Evolutionary conservation across 2,113 vertebrate genomes (phyloP), one percentile per base, ranked within the genome.

Genomic region (Cebidichthys violaceus): DNA sequence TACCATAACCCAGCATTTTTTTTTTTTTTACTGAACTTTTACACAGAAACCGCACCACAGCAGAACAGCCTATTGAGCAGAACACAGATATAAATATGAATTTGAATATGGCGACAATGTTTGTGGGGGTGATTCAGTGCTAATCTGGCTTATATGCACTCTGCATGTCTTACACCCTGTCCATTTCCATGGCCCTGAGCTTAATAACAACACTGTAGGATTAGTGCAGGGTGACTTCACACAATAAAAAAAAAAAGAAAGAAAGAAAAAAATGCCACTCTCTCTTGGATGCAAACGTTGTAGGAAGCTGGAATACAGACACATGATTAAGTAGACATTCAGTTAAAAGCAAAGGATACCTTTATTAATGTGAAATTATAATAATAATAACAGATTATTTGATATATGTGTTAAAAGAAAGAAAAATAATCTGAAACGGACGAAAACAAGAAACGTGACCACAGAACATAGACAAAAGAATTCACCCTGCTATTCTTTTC

Each of bases 81-180:
- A 88, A 87, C 91, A 88, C 77, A 75, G 81, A 91, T 86, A 86
- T 77, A 86, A 91, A 90, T 86, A 87, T 82, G 86, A 90, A 93
- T 93, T 90, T 93, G 87, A 93, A 93, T 91, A 87, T 88, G 82
- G 85, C n/a, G 20, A 89, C 90, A 91, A 79, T 93, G 92, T 93
- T 93, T 93, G 89, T 87, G 89, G 75, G 92, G 88, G 88, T 88
- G 90, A 91, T 91, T 90, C 79, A 77, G 76, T 66, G 70, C 83
- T 93, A 94, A 94, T 94, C 93, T 94, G 93, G 89, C 86, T 93
- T 93, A 92, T 92, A 92, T 92, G 90, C 89, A 87, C 92, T 92
- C 90, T 90, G 91, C 91, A 90, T 92, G 92, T 93, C 77, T 89
- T 92, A 89, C 87, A 92, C 86, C 71, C 89, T 92, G 92, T 92